A percentile compares a stretch with the other conserved stretches of the same genome.
Conservation (phyloP, 2,113 vertebrate species). For the Rhinoderma darwinii region DNA sequence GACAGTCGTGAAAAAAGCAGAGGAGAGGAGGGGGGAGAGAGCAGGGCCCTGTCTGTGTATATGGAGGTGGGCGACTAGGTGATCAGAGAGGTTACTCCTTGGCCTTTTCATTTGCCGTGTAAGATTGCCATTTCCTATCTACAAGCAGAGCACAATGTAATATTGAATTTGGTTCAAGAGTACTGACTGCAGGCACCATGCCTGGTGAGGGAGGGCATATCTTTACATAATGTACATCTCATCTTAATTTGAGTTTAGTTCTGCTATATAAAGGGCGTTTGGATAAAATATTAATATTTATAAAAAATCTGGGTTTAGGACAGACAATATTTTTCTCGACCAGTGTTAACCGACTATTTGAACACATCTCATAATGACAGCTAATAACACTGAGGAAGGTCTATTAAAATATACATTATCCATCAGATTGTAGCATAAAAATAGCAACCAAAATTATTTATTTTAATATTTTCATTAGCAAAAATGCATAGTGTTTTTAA, state of each 20-base stretch:
- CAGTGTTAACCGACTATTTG: too few relatives aligned
- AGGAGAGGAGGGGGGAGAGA: too few relatives aligned
- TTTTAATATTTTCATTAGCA: neutral
- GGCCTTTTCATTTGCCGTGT: too few relatives aligned
- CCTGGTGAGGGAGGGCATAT: neutral
- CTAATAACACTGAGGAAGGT: neutral
- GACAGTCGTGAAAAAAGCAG: too few relatives aligned
- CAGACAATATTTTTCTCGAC: neutral
- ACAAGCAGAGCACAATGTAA: neutral
- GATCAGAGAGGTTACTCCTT: too few relatives aligned
- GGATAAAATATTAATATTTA: neutral
- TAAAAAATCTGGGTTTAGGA: neutral
- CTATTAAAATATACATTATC: slow-evolving; percentile 8
- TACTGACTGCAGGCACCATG: neutral
- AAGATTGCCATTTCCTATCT: neutral
- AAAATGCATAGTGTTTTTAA: slow-evolving; percentile 24
- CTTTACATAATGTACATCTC: too few relatives aligned
- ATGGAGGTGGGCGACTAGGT: too few relatives aligned
- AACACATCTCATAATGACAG: neutral
- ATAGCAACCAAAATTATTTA: neutral
- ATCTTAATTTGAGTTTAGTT: too few relatives aligned
- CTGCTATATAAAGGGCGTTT: neutral
- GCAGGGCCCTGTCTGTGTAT: too few relatives aligned
- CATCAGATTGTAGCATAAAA: neutral
- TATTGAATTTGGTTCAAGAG: neutral